These are phyloP conservation scores for Pagrus major DNA, from an alignment of 2,113 vertebrate genomes.

Conservation along the genomic window DNA sequence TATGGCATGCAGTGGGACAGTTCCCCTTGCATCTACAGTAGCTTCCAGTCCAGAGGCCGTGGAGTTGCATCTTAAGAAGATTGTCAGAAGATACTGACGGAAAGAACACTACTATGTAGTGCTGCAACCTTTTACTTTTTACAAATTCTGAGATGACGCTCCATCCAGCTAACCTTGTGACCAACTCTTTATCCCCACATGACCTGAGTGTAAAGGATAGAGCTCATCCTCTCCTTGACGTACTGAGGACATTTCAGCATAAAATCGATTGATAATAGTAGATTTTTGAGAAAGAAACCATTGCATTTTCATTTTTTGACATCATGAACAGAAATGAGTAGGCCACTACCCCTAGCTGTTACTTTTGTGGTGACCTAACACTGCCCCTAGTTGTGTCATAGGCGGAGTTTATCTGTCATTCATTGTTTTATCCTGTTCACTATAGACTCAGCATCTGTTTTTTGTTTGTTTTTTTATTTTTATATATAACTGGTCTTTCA, in stretches of 20 bases:
- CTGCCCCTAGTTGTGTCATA: slow-evolving; percentile 57
- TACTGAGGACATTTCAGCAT: slow-evolving; percentile 47
- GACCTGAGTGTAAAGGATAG: slow-evolving; percentile 39
- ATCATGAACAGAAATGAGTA: slow-evolving; percentile 49
- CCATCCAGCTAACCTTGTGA: slow-evolving; percentile 39
- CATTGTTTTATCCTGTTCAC: slow-evolving; percentile 63
- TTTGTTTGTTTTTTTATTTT: slow-evolving; percentile 56
- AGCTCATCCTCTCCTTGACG: slow-evolving; percentile 28
- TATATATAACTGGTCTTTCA: slow-evolving; percentile 69
- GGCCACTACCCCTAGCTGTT: slow-evolving; percentile 43
- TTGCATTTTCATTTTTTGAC: slow-evolving; percentile 47
- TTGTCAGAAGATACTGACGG: slow-evolving; percentile 64
- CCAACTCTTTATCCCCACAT: slow-evolving; percentile 40
- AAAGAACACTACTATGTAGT: slow-evolving; percentile 86
- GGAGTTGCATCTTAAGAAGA: slow-evolving; percentile 61
- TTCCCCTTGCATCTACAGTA: slow-evolving; percentile 82
- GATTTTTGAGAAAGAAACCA: slow-evolving; percentile 45
- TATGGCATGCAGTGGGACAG: slow-evolving; percentile 75
- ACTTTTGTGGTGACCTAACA: slow-evolving; percentile 52
- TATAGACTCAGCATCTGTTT: slow-evolving; percentile 52
- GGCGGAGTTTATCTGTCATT: slow-evolving; percentile 54
- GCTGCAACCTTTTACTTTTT: slow-evolving; percentile 70
- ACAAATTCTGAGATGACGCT: slow-evolving; percentile 61
- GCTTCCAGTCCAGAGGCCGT: slow-evolving; percentile 63
- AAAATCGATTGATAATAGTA: slow-evolving; percentile 50